phyloP scores from a whole-genome alignment of 1,140 invertebrate species.

The Drosophila bipectinata region DNA sequence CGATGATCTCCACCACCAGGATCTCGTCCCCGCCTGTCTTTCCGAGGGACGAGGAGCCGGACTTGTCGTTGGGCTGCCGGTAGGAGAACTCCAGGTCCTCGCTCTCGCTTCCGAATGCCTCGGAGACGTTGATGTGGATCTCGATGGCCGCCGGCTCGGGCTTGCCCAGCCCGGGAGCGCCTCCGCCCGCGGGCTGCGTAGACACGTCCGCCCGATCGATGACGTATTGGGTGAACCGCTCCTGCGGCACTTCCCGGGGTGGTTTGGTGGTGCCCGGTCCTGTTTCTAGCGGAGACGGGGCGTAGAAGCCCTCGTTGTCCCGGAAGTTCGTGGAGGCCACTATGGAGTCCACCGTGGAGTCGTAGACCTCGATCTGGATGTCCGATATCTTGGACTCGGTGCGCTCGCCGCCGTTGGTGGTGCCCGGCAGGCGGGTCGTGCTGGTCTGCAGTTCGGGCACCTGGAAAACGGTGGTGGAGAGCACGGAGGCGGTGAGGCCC shows the following conservation, averaged over 20 bases:
- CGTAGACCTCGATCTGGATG: constrained; percentile 81
- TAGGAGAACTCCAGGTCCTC: constrained; percentile 80
- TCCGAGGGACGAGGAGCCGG: not conserved
- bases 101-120: constrained; percentile 75
- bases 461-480: constrained; percentile 76
- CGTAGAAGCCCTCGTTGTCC: constrained; percentile 62
- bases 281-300: constrained; percentile 15
- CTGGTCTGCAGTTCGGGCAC: constrained; percentile 60
- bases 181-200: constrained; percentile 59
- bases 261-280: constrained; percentile 54
- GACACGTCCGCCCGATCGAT: constrained; percentile 76
- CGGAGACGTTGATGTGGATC: constrained; percentile 81
- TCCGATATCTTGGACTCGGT: constrained; percentile 80
- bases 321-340: constrained; percentile 77
- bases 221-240: constrained; percentile 78
- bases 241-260: constrained; percentile 41
- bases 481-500: constrained; percentile 22
- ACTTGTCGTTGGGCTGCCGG: constrained; percentile 50
- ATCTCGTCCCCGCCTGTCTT: constrained; percentile 68
- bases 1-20: constrained; percentile 82
- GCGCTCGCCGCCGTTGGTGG: constrained; percentile 24
- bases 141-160: constrained; percentile 79
- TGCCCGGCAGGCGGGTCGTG: constrained; percentile 42
- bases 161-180: constrained; percentile 36
- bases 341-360: constrained; percentile 78